Evolutionary conservation across 2,797 vertebrate species (phyloP).

Genomic region (Oryzias sinensis): DNA sequence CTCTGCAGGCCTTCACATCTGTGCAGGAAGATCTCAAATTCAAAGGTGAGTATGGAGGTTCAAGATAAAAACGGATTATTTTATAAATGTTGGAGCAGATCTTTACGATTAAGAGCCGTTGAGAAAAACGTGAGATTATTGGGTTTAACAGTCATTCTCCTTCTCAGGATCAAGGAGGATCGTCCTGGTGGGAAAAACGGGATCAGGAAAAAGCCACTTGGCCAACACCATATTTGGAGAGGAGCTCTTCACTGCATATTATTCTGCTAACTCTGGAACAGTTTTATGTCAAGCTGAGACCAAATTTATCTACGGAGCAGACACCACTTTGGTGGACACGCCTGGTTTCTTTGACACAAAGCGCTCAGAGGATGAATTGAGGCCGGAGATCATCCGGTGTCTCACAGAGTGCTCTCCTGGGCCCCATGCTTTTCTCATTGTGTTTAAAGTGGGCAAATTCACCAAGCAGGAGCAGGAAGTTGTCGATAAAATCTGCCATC

Average conservation of each 20-base stretch:
- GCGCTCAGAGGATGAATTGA: slow-evolving; percentile 15
- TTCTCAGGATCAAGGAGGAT: slow-evolving; percentile 28
- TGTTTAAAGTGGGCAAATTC: slow-evolving; percentile 66
- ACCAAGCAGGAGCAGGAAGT: slow-evolving; percentile 48
- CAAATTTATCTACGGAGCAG: slow-evolving; percentile 5
- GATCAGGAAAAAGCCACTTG: slow-evolving; percentile 50
- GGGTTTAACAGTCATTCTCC: background rate
- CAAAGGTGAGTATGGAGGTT: background rate
- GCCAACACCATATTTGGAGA: slow-evolving; percentile 48
- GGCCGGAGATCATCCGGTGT: slow-evolving; percentile 38
- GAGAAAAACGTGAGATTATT: background rate
- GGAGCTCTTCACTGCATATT: background rate
- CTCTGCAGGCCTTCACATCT: slow-evolving; percentile 35
- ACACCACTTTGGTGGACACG: slow-evolving; percentile 55
- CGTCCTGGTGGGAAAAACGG: slow-evolving; percentile 57
- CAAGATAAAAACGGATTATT: background rate
- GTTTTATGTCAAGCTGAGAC: slow-evolving; percentile 22
- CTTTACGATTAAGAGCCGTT: slow-evolving; percentile 1
- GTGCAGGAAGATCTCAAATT: slow-evolving; percentile 12
- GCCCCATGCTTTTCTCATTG: slow-evolving; percentile 63
- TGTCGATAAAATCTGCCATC: slow-evolving; percentile 25
- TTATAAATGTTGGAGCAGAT: background rate
- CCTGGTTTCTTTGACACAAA: slow-evolving; percentile 49
- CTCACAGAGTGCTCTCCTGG: slow-evolving; percentile 57
- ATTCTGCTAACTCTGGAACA: slow-evolving; percentile 38